These are phyloP conservation scores for Bactericera cockerelli DNA, from an alignment of 1,140 invertebrate genomes.

Conservation along the genomic window DNA sequence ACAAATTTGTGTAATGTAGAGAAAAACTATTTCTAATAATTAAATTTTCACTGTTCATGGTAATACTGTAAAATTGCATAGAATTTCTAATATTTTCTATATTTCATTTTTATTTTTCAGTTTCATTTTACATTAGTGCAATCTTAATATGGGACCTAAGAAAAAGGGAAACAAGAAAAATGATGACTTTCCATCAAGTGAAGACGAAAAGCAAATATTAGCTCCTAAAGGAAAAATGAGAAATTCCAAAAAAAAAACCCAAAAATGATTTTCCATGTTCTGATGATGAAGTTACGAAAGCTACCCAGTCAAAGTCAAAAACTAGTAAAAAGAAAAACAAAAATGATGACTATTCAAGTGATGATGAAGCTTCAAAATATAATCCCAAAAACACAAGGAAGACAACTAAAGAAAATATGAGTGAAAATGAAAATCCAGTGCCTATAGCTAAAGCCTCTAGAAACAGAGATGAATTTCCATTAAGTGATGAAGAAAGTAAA, in stretches of 20 bases:
- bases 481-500: background rate
- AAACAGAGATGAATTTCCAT: slow-evolving; percentile 9
- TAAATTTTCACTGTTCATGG: too few relatives aligned
- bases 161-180: slow-evolving; percentile 14
- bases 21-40: too few relatives aligned
- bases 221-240: background rate
- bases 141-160: background rate
- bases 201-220: background rate
- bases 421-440: slow-evolving; percentile 17
- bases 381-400: slow-evolving; percentile 11
- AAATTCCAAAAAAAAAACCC: background rate
- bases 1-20: too few relatives aligned
- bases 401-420: slow-evolving; percentile 3
- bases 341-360: slow-evolving; percentile 5
- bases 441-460: background rate
- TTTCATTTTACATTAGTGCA: background rate
- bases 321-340: slow-evolving; percentile 16
- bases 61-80: too few relatives aligned
- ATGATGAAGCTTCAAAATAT: background rate
- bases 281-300: background rate
- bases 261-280: background rate
- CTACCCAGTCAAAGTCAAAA: background rate
- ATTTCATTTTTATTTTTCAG: slow-evolving; percentile 7
- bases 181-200: slow-evolving; percentile 13
- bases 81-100: too few relatives aligned